phyloP scores from a whole-genome alignment of 2,888 invertebrate species.

The Stegana nigrithorax region DNA sequence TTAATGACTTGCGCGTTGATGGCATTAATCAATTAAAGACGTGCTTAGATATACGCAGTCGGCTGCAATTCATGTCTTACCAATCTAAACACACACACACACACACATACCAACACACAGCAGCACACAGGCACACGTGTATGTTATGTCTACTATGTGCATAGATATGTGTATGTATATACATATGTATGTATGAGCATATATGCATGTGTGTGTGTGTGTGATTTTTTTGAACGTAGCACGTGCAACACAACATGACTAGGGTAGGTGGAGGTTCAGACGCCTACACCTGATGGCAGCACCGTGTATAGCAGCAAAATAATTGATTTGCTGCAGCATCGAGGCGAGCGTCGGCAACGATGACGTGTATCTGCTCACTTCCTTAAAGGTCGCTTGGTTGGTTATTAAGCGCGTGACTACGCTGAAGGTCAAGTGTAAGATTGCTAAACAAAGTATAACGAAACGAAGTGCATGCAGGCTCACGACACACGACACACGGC shows the following conservation, averaged over 20 bases:
- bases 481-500: too few relatives aligned
- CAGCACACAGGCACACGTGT: too few relatives aligned
- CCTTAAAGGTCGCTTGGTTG: background rate
- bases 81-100: too few relatives aligned
- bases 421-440: constrained; percentile 5
- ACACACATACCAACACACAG: too few relatives aligned
- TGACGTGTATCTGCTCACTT: background rate
- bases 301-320: background rate
- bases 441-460: background rate
- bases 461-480: background rate
- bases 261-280: background rate
- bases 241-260: background rate
- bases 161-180: too few relatives aligned
- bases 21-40: too few relatives aligned
- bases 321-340: constrained; percentile 2
- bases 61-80: too few relatives aligned
- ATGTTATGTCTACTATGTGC: too few relatives aligned
- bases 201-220: too few relatives aligned
- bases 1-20: too few relatives aligned
- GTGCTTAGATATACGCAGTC: too few relatives aligned
- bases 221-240: background rate
- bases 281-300: background rate
- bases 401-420: background rate
- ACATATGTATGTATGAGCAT: too few relatives aligned
- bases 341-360: background rate